Evolutionary conservation across 2,797 vertebrate genomes (phyloP).

Genomic region (Tachyglossus aculeatus): DNA sequence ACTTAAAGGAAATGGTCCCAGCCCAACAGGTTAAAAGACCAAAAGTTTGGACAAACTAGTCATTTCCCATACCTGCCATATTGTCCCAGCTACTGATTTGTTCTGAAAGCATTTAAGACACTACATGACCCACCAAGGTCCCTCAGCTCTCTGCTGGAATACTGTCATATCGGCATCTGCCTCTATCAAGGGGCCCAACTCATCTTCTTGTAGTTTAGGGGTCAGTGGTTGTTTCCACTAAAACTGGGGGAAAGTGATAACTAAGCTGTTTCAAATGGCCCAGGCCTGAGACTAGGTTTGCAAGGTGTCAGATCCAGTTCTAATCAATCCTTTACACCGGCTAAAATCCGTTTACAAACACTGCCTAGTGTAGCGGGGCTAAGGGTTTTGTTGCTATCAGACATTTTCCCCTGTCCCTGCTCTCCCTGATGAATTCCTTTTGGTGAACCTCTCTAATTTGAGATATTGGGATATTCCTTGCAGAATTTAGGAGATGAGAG

Average conservation of each 20-base stretch:
- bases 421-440: slow-evolving; percentile 17
- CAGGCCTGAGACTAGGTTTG: slow-evolving; percentile 54
- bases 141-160: slow-evolving; percentile 4
- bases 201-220: slow-evolving; percentile 41
- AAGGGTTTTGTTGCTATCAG: slow-evolving; percentile 26
- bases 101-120: slow-evolving; percentile 56
- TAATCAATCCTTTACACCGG: slow-evolving; percentile 50
- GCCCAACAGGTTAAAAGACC: slow-evolving; percentile 48
- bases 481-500: neutral
- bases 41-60: slow-evolving; percentile 45
- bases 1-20: slow-evolving; percentile 28
- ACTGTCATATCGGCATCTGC: slow-evolving; percentile 9
- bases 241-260: slow-evolving; percentile 60
- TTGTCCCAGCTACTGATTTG: slow-evolving; percentile 60
- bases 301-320: slow-evolving; percentile 51
- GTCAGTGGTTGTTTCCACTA: slow-evolving; percentile 46
- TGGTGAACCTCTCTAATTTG: neutral
- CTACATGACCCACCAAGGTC: slow-evolving; percentile 17
- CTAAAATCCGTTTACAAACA: slow-evolving; percentile 36
- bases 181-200: slow-evolving; percentile 38
- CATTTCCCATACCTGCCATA: slow-evolving; percentile 42
- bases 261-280: slow-evolving; percentile 63
- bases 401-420: slow-evolving; percentile 23
- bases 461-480: slow-evolving; percentile 12
- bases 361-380: neutral